Evolutionary conservation across 2,797 vertebrate genomes (phyloP).

Genomic region (Hirundo rustica): DNA sequence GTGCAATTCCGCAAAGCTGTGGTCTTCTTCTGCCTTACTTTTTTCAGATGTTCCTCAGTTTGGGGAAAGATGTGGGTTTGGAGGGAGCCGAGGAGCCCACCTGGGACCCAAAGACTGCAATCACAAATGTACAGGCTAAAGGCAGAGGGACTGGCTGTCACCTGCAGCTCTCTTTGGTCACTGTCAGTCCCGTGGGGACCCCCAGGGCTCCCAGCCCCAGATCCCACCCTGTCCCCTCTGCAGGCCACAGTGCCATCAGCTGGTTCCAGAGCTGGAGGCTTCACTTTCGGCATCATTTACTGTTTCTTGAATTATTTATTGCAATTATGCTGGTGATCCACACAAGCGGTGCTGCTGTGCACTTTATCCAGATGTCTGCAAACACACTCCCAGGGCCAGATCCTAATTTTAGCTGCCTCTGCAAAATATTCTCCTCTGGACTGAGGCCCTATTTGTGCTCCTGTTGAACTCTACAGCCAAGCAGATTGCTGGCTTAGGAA

Average conservation of each 20-base stretch:
- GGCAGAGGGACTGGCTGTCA: not conserved
- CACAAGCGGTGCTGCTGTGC: not conserved
- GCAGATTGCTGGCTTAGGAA: not conserved
- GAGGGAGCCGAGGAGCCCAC: not conserved
- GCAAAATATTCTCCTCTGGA: not conserved
- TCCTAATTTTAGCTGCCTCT: conserved; percentile 31
- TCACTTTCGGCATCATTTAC: conserved; percentile 2
- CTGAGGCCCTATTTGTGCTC: not conserved
- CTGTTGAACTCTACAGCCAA: not conserved
- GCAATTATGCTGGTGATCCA: not conserved
- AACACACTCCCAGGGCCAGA: not conserved
- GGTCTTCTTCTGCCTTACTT: not conserved
- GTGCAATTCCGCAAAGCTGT: not conserved
- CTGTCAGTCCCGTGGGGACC: fast-evolving
- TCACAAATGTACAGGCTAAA: not conserved
- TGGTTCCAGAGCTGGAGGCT: not conserved
- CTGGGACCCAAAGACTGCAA: not conserved
- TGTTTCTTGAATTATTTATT: conserved; percentile 48
- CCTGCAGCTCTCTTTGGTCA: not conserved
- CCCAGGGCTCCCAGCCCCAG: not conserved
- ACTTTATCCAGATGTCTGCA: conserved; percentile 28
- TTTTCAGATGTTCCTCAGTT: not conserved
- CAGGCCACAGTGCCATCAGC: not conserved
- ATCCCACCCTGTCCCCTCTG: not conserved
- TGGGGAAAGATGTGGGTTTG: not conserved